Evolutionary conservation across 2,888 invertebrate species (phyloP), one percentile per base, ranked within the genome.

Genomic region (Tetanocera ferruginea): DNA sequence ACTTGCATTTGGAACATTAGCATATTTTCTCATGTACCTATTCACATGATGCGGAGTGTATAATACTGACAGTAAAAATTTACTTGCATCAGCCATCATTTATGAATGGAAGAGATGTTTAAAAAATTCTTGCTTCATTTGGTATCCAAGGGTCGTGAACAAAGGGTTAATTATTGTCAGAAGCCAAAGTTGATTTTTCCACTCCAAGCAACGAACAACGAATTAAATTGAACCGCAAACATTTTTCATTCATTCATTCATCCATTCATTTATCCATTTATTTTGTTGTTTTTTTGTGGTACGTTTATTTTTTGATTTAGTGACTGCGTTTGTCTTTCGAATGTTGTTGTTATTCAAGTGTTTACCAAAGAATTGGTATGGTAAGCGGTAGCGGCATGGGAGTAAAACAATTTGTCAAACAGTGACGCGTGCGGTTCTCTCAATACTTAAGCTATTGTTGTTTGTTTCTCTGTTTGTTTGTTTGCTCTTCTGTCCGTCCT

Each of bases 151-250:
- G 76, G 84, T 43, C 11, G 81, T 84, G 70, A 75, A 52, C 55
- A 69, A 64, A 19, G 57, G 74, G 80, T 84, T 84, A 85, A 86
- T 85, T 84, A 85, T 80, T 82, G 82, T 80, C 84, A 83, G 85
- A 84, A 83, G 85, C 81, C 85, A 84, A 49, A 34, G 64, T 49
- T 74, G 64, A 66, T 64, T 74, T 69, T 51, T 14, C 2, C 25
- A 43, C 11, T 17, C 31, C 64, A 17, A 31, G 5, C 34, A n/a
- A 3, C 64, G 34, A 64, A 28, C 14, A 17, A 14, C 1, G 2
- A 31, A 31, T 1, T 60, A 23, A 19, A 19, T 23, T 60, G 25
- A 60, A 23, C 11, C 49, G 19, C 0, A 19, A 23, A 8, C 66
- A 34, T 64, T 64, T 17, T 11, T n/a, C 28, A 31, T 23, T 25